These are phyloP conservation scores for Caenorhabditis doughertyi DNA, from an alignment of 2,888 invertebrate genomes.

Conservation along the genomic window DNA sequence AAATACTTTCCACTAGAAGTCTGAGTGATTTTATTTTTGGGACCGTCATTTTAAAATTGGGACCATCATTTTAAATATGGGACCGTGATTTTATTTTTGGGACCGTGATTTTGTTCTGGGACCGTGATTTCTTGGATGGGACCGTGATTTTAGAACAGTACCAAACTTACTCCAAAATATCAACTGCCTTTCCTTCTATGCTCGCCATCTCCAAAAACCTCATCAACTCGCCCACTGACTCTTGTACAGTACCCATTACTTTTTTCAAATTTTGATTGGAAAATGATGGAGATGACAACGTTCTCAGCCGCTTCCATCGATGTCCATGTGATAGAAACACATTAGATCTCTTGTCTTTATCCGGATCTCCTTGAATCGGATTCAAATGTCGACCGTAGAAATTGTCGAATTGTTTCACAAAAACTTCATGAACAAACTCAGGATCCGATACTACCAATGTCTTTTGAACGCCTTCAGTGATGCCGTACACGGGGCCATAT, in stretches of 20 bases:
- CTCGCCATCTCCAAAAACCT: constrained; percentile 39
- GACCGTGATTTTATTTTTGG: too few relatives aligned
- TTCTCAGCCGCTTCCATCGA: constrained; percentile 85
- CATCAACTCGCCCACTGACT: constrained; percentile 7
- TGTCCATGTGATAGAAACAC: constrained; percentile 83
- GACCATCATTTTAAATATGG: too few relatives aligned
- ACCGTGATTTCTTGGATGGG: too few relatives aligned
- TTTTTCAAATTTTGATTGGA: constrained; percentile 84
- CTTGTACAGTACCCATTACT: constrained; percentile 71
- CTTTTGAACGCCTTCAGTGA: constrained; percentile 70
- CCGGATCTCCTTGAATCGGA: too few relatives aligned
- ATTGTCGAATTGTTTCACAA: constrained; percentile 83
- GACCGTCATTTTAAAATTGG: too few relatives aligned
- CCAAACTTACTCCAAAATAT: constrained; percentile 20
- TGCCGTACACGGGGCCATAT: constrained; percentile 68
- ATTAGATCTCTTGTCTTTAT: constrained; percentile 48
- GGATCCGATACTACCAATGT: constrained; percentile 83
- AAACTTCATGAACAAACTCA: constrained; percentile 83
- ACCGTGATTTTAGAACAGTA: too few relatives aligned
- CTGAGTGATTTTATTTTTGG: too few relatives aligned
- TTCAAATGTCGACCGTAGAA: constrained; percentile 84
- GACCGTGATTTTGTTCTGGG: too few relatives aligned
- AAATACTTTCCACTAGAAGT: too few relatives aligned
- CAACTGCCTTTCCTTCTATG: constrained; percentile 2
- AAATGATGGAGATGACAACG: constrained; percentile 84